Evolutionary conservation across 2,113 vertebrate species (phyloP).

Genomic region (Lethenteron reissneri): DNA sequence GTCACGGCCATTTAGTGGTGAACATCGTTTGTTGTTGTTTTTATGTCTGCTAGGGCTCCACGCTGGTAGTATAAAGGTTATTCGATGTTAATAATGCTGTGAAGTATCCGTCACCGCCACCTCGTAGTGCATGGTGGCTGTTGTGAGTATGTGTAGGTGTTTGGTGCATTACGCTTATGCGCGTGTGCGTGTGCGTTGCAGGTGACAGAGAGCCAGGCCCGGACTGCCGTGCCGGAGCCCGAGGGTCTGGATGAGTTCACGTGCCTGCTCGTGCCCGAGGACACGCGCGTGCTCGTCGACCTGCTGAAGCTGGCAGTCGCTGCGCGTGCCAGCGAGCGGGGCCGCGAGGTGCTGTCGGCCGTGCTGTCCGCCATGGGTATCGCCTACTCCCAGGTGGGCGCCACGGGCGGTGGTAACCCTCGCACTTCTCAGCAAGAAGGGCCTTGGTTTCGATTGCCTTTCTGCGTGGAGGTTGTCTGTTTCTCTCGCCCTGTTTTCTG

Average conservation of each 20-base stretch:
- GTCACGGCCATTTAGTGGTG: too few relatives aligned
- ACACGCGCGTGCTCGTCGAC: conserved; percentile 79
- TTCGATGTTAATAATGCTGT: background rate
- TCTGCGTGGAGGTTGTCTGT: too few relatives aligned
- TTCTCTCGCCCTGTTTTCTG: too few relatives aligned
- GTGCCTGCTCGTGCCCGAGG: conserved; percentile 61
- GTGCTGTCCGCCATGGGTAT: conserved; percentile 91
- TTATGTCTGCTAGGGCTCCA: background rate
- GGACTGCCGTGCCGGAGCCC: conserved; percentile 56
- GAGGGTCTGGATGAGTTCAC: conserved; percentile 90
- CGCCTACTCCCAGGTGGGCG: conserved; percentile 61
- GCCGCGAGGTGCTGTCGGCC: conserved; percentile 67
- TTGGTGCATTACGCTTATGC: too few relatives aligned
- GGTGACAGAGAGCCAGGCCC: conserved; percentile 78
- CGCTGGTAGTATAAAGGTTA: conserved; percentile 1
- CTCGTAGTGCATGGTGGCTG: too few relatives aligned
- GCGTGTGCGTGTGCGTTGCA: conserved; percentile 14
- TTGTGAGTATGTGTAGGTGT: too few relatives aligned
- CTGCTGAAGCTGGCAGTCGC: conserved; percentile 80
- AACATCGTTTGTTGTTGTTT: background rate
- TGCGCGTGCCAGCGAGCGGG: conserved; percentile 59
- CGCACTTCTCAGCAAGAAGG: too few relatives aligned
- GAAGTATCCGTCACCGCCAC: conserved; percentile 7
- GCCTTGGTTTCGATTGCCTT: too few relatives aligned
- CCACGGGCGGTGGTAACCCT: background rate